Percentiles rank a stretch among this genome's conserved stretches.
phyloP scores from a whole-genome alignment of 2,797 vertebrate species.

The Arnoldichthys spilopterus region DNA sequence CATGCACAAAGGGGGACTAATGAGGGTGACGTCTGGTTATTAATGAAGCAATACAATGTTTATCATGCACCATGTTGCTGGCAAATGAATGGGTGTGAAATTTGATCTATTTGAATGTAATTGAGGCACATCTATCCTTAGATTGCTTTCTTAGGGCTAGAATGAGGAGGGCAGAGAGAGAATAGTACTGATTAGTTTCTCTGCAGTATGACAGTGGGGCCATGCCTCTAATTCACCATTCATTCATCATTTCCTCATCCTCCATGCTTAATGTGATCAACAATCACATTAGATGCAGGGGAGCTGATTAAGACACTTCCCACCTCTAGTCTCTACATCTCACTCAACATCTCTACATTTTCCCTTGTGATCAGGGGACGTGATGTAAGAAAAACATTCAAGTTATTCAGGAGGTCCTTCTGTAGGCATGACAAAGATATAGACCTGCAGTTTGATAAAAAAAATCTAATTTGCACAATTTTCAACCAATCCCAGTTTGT shows the following conservation, averaged over 20 bases:
- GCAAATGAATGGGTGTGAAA: slow-evolving; percentile 62
- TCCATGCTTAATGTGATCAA: slow-evolving; percentile 49
- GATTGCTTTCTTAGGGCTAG: slow-evolving; percentile 48
- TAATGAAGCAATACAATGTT: slow-evolving; percentile 62
- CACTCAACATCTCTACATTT: background rate
- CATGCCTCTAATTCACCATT: slow-evolving; percentile 47
- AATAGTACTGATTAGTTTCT: slow-evolving; percentile 50
- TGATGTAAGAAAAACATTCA: background rate
- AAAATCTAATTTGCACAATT: no score
- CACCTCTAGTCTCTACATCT: slow-evolving; percentile 30
- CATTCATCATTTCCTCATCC: slow-evolving; percentile 56
- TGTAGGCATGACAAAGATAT: no score
- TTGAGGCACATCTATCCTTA: slow-evolving; percentile 56
- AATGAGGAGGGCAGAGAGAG: slow-evolving; percentile 42
- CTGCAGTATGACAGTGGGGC: slow-evolving; percentile 36
- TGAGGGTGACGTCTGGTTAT: slow-evolving; percentile 58
- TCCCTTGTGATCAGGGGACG: background rate
- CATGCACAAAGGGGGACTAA: slow-evolving; percentile 57
- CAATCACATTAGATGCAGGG: slow-evolving; percentile 39
- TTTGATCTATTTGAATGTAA: slow-evolving; percentile 62
- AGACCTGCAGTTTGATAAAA: no score
- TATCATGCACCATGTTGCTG: slow-evolving; percentile 55
- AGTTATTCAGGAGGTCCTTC: background rate
- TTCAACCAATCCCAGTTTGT: no score
- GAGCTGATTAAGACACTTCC: slow-evolving; percentile 54